These are phyloP conservation scores for Shinisaurus crocodilurus DNA, from an alignment of 2,113 vertebrate species.

Conservation along the genomic window DNA sequence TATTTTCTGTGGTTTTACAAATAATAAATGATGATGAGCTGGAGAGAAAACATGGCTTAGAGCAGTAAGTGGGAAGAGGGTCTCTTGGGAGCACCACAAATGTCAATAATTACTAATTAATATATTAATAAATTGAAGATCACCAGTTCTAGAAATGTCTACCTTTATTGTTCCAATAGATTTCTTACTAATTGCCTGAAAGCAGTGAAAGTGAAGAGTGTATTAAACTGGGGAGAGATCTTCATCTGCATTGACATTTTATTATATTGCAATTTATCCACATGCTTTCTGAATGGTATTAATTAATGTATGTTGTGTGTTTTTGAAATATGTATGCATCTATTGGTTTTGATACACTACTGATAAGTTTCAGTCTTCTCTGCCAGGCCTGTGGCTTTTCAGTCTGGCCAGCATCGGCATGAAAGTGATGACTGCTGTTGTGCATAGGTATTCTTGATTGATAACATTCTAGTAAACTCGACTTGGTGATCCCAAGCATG, in stretches of 20 bases:
- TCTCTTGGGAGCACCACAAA: not conserved
- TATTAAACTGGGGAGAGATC: not conserved
- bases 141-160: not conserved
- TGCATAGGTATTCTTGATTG: constrained; percentile 56
- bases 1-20: not conserved
- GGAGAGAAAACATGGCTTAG: not conserved
- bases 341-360: not conserved
- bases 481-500: constrained; percentile 44
- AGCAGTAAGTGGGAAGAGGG: not conserved
- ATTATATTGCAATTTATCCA: not conserved
- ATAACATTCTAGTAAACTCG: constrained; percentile 54
- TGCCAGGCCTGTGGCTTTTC: not conserved
- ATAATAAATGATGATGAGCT: not conserved
- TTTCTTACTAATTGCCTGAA: not conserved
- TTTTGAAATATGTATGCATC: not conserved
- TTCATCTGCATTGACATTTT: not conserved
- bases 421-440: constrained; percentile 20
- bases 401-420: constrained; percentile 38
- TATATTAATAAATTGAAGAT: not conserved
- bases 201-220: constrained; percentile 18
- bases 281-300: not conserved
- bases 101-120: not conserved
- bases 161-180: not conserved
- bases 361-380: not conserved
- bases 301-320: constrained; percentile 29